phyloP scores from a whole-genome alignment of 37 sponge, comb jelly and placozoan genomes.

The Halisarca cf. caerulea region DNA sequence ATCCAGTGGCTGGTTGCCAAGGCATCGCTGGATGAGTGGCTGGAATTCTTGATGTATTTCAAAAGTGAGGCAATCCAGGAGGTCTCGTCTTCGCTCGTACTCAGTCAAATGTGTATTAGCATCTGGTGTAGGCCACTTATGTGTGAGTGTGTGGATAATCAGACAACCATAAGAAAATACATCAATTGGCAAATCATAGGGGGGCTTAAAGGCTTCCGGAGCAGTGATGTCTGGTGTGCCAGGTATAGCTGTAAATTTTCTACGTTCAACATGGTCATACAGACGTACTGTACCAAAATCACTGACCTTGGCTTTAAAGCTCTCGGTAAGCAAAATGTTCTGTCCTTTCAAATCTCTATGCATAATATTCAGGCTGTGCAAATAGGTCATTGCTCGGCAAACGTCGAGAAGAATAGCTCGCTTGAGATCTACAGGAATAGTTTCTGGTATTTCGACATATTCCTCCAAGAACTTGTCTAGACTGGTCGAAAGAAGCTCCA shows the following conservation, averaged over 20 bases:
- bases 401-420: not conserved
- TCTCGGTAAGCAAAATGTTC: not conserved
- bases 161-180: slow-evolving; percentile 18
- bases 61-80: not conserved
- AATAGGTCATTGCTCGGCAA: not conserved
- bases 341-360: not conserved
- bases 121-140: not conserved
- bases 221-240: not conserved
- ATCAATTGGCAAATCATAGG: not conserved
- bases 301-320: slow-evolving; percentile 15
- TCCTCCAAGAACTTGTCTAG: not conserved
- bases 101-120: not conserved
- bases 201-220: not conserved
- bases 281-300: not conserved
- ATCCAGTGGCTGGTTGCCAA: not conserved
- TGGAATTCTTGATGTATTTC: not conserved
- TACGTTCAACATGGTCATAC: not conserved
- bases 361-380: not conserved
- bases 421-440: not conserved
- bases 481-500: not conserved
- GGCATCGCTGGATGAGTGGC: slow-evolving; percentile 4
- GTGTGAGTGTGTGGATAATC: not conserved
- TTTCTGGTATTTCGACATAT: not conserved
- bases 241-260: not conserved
- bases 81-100: not conserved